phyloP scores from a whole-genome alignment of 1,140 invertebrate genomes.

The Zaprionus lachaisei region DNA sequence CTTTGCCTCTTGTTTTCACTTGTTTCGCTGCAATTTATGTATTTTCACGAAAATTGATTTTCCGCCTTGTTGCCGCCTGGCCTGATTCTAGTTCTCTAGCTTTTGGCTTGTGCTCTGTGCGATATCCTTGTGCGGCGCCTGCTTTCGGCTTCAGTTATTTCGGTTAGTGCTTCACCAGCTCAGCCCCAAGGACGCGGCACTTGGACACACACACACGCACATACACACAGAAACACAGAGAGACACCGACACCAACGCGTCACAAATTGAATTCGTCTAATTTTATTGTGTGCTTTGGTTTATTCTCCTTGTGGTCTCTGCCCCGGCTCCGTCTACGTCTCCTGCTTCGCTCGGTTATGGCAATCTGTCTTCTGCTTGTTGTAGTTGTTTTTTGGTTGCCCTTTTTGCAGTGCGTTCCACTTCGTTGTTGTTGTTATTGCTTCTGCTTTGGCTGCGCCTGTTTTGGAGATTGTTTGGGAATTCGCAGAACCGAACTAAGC shows the following conservation, averaged over 20 bases:
- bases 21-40: slow-evolving; percentile 61
- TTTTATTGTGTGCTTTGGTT: slow-evolving; percentile 48
- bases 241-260: slow-evolving; percentile 48
- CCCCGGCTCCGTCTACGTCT: slow-evolving; percentile 10
- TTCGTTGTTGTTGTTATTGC: slow-evolving; percentile 40
- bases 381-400: slow-evolving; percentile 22
- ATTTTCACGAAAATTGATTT: slow-evolving; percentile 74
- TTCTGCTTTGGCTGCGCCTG: slow-evolving; percentile 37
- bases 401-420: slow-evolving; percentile 45
- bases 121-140: slow-evolving; percentile 50
- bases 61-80: slow-evolving; percentile 50
- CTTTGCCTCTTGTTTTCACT: slow-evolving; percentile 44
- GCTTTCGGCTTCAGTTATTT: slow-evolving; percentile 48
- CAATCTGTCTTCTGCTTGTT: slow-evolving; percentile 22
- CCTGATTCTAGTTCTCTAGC: slow-evolving; percentile 47
- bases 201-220: slow-evolving; percentile 36
- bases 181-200: slow-evolving; percentile 64
- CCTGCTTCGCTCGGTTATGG: background rate
- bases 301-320: slow-evolving; percentile 11
- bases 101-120: slow-evolving; percentile 27
- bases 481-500: slow-evolving; percentile 71
- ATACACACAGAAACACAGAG: slow-evolving; percentile 40
- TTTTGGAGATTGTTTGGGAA: slow-evolving; percentile 54
- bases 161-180: slow-evolving; percentile 47
- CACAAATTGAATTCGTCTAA: slow-evolving; percentile 57